Percentiles rank a stretch among this genome's conserved stretches.
These are phyloP conservation scores for Echiichthys vipera DNA, from an alignment of 2,797 vertebrate genomes.

Conservation along the genomic window DNA sequence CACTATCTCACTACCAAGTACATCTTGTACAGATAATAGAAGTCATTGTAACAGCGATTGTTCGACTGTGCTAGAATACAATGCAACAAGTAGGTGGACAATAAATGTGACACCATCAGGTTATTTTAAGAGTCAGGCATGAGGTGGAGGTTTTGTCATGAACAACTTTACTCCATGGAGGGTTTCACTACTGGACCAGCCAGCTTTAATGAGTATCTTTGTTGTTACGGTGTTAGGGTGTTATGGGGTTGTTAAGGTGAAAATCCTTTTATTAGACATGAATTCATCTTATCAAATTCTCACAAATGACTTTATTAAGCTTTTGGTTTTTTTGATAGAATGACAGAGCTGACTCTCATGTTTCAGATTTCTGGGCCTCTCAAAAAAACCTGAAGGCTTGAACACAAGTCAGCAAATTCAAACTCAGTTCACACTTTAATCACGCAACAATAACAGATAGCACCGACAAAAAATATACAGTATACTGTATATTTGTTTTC, in stretches of 20 bases:
- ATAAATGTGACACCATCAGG: conserved; percentile 30
- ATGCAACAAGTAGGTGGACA: conserved; percentile 37
- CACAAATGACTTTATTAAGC: neutral
- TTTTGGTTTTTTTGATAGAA: neutral
- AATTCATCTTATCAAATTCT: neutral
- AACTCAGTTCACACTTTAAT: no score
- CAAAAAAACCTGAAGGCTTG: no score
- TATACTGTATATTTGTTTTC: no score
- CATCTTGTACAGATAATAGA: conserved; percentile 28
- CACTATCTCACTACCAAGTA: conserved; percentile 37
- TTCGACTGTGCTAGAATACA: conserved; percentile 34
- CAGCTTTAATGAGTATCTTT: neutral
- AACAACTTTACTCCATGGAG: conserved; percentile 2
- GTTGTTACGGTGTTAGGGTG: no score
- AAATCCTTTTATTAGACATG: neutral
- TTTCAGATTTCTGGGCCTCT: neutral
- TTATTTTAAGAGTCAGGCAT: conserved; percentile 28
- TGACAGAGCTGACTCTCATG: neutral
- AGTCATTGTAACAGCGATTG: conserved; percentile 15
- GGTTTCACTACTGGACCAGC: conserved; percentile 1
- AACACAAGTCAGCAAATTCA: no score
- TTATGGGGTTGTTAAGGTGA: no score
- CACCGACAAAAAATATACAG: no score
- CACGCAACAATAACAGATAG: no score
- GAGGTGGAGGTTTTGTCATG: conserved; percentile 14